phyloP scores from a whole-genome alignment of 2,888 invertebrate species.

The Dicycla oo region DNA sequence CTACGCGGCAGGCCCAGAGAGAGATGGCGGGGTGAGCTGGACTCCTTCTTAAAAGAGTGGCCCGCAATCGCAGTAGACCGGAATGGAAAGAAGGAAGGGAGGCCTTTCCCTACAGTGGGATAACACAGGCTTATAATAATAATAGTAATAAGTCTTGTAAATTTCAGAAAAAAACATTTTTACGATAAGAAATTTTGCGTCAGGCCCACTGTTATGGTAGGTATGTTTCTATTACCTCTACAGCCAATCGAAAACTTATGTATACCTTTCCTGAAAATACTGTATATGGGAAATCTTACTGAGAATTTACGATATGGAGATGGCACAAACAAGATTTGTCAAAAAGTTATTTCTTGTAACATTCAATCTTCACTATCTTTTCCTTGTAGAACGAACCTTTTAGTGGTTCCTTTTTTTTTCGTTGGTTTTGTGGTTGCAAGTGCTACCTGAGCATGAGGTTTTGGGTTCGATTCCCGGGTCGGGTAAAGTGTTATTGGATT shows the following conservation, averaged over 20 bases:
- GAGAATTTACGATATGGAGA: not conserved
- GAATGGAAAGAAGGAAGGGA: too few relatives aligned
- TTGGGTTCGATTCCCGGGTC: not conserved
- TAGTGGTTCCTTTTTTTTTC: not conserved
- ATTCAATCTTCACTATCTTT: slow-evolving; percentile 23
- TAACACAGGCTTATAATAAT: too few relatives aligned
- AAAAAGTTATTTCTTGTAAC: slow-evolving; percentile 40
- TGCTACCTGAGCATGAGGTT: not conserved
- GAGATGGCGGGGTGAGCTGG: too few relatives aligned
- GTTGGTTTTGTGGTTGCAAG: not conserved
- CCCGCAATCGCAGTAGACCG: too few relatives aligned
- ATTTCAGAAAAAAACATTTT: not conserved
- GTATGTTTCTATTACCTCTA: not conserved
- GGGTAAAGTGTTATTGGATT: not conserved
- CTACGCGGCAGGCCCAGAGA: too few relatives aligned
- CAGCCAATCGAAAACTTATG: not conserved
- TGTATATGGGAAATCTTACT: too few relatives aligned
- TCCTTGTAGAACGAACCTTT: slow-evolving; percentile 11
- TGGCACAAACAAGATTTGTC: slow-evolving; percentile 1
- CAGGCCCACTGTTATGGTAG: not conserved
- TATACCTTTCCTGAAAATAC: not conserved
- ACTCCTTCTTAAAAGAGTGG: too few relatives aligned
- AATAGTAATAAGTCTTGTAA: too few relatives aligned
- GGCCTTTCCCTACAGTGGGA: too few relatives aligned
- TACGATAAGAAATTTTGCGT: not conserved